A percentile compares a stretch with the other conserved stretches of the same genome.
These are phyloP conservation scores for Periparus ater DNA, from an alignment of 2,797 vertebrate species.

Conservation along the genomic window DNA sequence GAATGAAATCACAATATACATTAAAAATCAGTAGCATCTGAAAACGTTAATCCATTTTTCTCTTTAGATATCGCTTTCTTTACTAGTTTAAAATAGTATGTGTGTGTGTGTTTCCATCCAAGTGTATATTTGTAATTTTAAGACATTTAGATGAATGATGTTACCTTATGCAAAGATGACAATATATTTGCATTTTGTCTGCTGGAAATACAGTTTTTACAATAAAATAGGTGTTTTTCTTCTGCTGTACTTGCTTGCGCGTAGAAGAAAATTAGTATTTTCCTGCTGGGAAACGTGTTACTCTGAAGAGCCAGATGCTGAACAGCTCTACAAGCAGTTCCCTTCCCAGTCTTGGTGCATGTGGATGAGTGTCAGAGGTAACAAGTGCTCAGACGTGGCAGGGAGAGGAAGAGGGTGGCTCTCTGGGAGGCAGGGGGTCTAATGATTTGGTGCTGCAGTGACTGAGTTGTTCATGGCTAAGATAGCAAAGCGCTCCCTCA, in stretches of 20 bases:
- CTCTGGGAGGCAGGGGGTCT: neutral
- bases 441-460: neutral
- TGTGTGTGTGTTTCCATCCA: neutral
- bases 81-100: neutral
- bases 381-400: neutral
- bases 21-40: neutral
- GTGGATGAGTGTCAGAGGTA: neutral
- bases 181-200: neutral
- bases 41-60: neutral
- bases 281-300: neutral
- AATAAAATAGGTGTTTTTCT: neutral
- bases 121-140: neutral
- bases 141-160: neutral
- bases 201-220: neutral
- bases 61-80: neutral
- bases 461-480: neutral
- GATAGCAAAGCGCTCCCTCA: neutral
- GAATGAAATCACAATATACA: neutral
- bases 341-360: neutral
- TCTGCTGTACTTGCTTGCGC: neutral
- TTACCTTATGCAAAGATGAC: neutral
- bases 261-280: neutral
- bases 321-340: neutral
- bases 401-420: neutral
- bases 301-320: neutral